Base-by-base conservation (phyloP, 2,113 vertebrate genomes). In the Pomatorhinus ruficollis region DNA sequence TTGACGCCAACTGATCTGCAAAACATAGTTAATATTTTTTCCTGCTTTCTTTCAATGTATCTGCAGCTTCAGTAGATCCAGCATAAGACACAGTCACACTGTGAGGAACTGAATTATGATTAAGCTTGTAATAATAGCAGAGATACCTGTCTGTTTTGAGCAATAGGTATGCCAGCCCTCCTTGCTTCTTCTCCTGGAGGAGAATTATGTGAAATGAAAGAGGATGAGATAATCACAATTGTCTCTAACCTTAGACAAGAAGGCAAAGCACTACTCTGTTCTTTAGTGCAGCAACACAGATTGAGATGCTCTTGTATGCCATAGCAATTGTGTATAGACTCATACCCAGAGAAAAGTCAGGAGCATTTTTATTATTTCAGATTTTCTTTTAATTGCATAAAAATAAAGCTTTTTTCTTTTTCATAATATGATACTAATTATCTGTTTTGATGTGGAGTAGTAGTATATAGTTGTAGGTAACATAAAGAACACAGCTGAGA, bases 121-220 rank as follows among this genome's bases (percentile, higher is more conserved):
- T 89, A 92, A 84, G 30, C 40, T 85, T 50, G 52, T 75, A 89
- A 83, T 85, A 94, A 95, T 30, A 88, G 42, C 60, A 87, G 70
- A 91, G 68, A 56, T 60, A 81, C 90, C 83, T 91, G 81, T 83
- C 86, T 83, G 69, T 76, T 77, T 79, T 92, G 60, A 94, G 66
- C 50, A 94, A 78, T 47, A 91, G 59, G 83, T 88, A 75, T 80
- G 60, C 81, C 49, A 87, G 60, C 31, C 31, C 10, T 72, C 27
- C 31, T 47, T 61, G 25, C 49, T 85, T 70, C 47, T 84, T 74
- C 35, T 96, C 20, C 71, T 70, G 64, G 64, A 88, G 35, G 21
- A 90, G 68, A 86, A 40, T 54, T 90, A 7, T 45, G 86, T 3
- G 4, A 90, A 89, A 74, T 54, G 33, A 70, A 85, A 64, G 70